Conservation (phyloP, 2,797 vertebrate species). For the Botia kubotai region DNA sequence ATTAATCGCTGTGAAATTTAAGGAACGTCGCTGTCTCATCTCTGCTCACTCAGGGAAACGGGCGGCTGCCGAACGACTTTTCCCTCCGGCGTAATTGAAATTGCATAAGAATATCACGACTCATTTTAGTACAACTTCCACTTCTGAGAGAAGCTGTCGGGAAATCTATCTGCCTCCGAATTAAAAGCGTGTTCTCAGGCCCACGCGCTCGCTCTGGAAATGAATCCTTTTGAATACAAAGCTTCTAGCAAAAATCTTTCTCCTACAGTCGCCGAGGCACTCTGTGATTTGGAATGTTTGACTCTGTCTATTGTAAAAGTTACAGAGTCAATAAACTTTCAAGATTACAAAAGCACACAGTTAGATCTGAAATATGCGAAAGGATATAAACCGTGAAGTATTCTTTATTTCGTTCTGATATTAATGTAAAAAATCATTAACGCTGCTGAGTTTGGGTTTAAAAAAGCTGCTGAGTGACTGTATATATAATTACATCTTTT, state of each 20-base stretch:
- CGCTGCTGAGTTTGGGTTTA: no score
- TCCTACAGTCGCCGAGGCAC: neutral
- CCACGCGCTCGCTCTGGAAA: neutral
- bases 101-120: constrained; percentile 47
- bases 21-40: constrained; percentile 39
- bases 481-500: no score
- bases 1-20: constrained; percentile 29
- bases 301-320: neutral
- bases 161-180: constrained; percentile 29
- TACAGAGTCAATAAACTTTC: neutral
- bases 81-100: constrained; percentile 51
- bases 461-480: no score
- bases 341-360: neutral
- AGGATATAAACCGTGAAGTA: neutral
- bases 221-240: constrained; percentile 10
- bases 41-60: constrained; percentile 12
- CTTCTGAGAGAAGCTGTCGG: constrained; percentile 28
- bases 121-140: constrained; percentile 41
- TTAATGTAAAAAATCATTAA: no score
- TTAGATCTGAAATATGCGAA: neutral
- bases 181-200: constrained; percentile 41
- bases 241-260: constrained; percentile 11
- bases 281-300: constrained; percentile 9
- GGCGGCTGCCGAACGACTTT: constrained; percentile 10
- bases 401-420: no score